phyloP scores from a whole-genome alignment of 1,140 invertebrate genomes.

The Sycobia sp. region DNA sequence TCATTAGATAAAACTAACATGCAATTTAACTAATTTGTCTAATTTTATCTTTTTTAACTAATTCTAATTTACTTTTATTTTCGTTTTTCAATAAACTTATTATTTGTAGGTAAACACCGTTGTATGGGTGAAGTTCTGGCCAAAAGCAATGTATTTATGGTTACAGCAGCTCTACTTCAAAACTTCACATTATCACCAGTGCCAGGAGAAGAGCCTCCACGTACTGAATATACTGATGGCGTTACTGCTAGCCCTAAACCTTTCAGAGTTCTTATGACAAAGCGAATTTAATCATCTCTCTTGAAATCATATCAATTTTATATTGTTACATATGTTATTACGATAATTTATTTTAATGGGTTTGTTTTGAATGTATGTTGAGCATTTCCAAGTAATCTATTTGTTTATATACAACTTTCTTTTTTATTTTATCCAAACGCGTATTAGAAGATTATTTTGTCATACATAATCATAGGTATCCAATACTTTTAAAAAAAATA shows the following conservation, averaged over 20 bases:
- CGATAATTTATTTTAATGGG: too few species aligned
- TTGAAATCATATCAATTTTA: too few species aligned
- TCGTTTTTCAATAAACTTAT: neutral
- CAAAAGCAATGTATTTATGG: conserved; percentile 83
- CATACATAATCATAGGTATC: too few species aligned
- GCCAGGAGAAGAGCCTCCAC: conserved; percentile 68
- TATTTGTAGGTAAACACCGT: conserved; percentile 71
- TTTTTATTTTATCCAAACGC: too few species aligned
- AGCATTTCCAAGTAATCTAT: too few species aligned
- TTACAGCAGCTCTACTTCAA: conserved; percentile 79
- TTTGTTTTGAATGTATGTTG: too few species aligned
- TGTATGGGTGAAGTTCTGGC: conserved; percentile 87
- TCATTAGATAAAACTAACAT: neutral
- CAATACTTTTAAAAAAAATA: too few species aligned
- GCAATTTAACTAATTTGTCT: neutral
- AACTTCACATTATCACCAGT: conserved; percentile 72
- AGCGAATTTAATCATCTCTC: conserved; percentile 57
- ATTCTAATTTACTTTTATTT: neutral
- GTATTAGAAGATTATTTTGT: too few species aligned
- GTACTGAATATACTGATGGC: conserved; percentile 72
- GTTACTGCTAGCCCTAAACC: conserved; percentile 75
- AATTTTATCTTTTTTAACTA: neutral
- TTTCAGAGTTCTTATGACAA: conserved; percentile 70
- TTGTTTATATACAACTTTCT: too few species aligned
- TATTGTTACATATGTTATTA: too few species aligned